These are phyloP conservation scores for Monochamus saltuarius DNA, from an alignment of 1,140 invertebrate species.

Conservation along the genomic window DNA sequence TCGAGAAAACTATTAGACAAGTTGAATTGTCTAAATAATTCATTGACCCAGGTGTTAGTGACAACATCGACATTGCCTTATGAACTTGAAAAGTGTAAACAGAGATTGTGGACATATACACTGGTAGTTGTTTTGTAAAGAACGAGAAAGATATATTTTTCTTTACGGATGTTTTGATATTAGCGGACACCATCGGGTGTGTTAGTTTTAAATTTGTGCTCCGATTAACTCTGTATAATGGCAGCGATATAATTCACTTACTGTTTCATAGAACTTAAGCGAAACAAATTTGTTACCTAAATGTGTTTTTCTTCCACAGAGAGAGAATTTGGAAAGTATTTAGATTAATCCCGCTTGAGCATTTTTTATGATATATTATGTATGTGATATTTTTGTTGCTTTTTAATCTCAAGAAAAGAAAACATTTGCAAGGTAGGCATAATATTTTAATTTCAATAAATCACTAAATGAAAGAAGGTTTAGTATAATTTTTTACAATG, in stretches of 20 bases:
- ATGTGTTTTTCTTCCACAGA: too few relatives aligned
- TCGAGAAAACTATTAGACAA: constrained; percentile 4
- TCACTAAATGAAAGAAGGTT: not conserved
- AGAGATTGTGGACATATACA: constrained; percentile 16
- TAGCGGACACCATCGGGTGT: too few relatives aligned
- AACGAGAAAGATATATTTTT: not conserved
- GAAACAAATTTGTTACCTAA: too few relatives aligned
- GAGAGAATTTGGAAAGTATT: too few relatives aligned
- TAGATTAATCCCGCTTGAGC: too few relatives aligned
- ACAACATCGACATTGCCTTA: constrained; percentile 6
- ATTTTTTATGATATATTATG: not conserved
- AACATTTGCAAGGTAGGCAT: not conserved
- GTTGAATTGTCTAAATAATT: constrained; percentile 10
- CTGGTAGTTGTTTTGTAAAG: not conserved
- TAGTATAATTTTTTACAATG: not conserved
- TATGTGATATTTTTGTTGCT: constrained; percentile 8
- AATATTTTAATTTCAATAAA: not conserved
- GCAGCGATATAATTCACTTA: too few relatives aligned
- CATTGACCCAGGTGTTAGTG: constrained; percentile 12
- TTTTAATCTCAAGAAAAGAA: not conserved
- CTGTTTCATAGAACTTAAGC: too few relatives aligned
- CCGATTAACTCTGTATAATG: too few relatives aligned
- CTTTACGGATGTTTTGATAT: too few relatives aligned
- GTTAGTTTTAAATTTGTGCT: too few relatives aligned
- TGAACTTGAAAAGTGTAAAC: not conserved